Conservation (phyloP, 2,113 vertebrate species). For the Ardeotis arabs region DNA sequence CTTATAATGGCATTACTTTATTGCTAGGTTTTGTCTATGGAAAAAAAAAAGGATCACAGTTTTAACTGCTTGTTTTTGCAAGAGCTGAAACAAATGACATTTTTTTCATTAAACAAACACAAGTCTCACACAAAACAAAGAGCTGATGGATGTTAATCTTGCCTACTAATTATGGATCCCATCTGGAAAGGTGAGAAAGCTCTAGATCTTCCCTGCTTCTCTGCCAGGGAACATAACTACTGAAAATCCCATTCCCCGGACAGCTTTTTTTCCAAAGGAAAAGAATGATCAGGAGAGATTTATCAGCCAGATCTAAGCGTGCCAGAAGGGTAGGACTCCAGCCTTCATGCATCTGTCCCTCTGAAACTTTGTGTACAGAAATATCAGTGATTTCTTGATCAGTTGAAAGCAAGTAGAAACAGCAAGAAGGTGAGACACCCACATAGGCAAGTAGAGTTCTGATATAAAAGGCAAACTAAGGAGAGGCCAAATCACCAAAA, state of each 20-base stretch:
- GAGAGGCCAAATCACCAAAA: background rate
- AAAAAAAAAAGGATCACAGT: background rate
- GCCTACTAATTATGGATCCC: background rate
- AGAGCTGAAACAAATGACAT: background rate
- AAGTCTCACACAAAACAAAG: constrained; percentile 27
- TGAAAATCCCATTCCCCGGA: constrained; percentile 2
- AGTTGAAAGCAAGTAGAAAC: background rate
- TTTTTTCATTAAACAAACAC: background rate
- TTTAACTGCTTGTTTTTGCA: background rate
- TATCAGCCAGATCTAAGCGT: constrained; percentile 29
- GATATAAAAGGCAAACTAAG: background rate
- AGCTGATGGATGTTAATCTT: background rate
- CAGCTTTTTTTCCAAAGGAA: constrained; percentile 30
- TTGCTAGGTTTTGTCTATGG: background rate
- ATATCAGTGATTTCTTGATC: constrained; percentile 57
- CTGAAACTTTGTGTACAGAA: constrained; percentile 58
- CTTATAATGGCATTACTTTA: background rate
- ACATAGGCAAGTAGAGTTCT: background rate
- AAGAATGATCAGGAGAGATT: constrained; percentile 23
- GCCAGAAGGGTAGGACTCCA: constrained; percentile 40
- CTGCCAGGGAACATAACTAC: background rate
- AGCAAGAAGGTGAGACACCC: background rate
- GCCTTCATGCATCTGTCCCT: constrained; percentile 41
- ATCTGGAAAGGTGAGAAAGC: constrained; percentile 47
- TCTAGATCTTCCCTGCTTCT: background rate